Evolutionary conservation across 2,113 vertebrate genomes (phyloP), one percentile per base, ranked within the genome.

Genomic region (Hydrolagus affinis): DNA sequence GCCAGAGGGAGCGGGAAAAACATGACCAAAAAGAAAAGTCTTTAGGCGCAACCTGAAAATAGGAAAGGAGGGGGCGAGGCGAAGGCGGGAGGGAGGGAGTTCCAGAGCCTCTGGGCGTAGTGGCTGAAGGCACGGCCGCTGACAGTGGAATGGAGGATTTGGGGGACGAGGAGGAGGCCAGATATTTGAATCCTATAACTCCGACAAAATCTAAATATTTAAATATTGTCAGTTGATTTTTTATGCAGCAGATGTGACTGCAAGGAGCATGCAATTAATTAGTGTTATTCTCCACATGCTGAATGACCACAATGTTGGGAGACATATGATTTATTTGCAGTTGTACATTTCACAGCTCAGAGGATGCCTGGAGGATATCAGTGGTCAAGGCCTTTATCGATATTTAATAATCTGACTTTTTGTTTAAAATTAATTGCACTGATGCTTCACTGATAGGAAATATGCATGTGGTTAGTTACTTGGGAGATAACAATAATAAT

Each of bases 211-310:
- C 60, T 66, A 17, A 66, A 32, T 21, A 66, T 64, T 83, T 83
- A 28, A 83, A 83, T 66, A 21, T 83, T 83, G 59, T 83, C 25
- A 9, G 60, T 83, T 83, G 66, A 66, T 64, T 83, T 83, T 66
- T 30, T 32, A 30, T 83, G 12, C 62, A 21, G 23, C 25, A 32
- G 25, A 83, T 19, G 25, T 83, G 78, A 64, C 15, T 25, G 25
- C 14, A 83, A 30, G 62, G 25, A 66, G 25, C 25, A 83, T 68
- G 62, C 14, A 66, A 83, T 83, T 83, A 83, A 83, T 30, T 83
- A 66, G 64, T 64, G 25, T 83, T 68, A 83, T 83, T 83, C 60
- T 68, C 64, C 62, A 83, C 12, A 28, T 83, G 60, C 66, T 32
- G 60, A 83, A 83, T 83, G 66, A 83, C 78, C 64, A 66, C 30